Percentiles rank a stretch among this genome's conserved stretches.
phyloP scores from a whole-genome alignment of 2,888 invertebrate species.

The Sisyra nigra region DNA sequence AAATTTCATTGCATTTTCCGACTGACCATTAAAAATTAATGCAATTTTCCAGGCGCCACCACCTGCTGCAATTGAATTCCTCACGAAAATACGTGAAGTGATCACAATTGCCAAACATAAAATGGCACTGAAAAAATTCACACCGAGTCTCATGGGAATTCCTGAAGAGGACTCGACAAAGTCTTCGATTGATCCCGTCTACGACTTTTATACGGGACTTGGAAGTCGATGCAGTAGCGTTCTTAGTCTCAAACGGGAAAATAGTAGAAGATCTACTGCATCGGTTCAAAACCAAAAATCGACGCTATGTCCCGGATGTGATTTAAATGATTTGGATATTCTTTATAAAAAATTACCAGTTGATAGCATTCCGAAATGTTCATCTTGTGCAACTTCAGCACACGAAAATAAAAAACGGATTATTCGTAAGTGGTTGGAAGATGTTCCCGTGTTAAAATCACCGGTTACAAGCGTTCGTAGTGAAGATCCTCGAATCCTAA shows the following conservation, averaged over 20 bases:
- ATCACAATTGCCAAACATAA: conserved; percentile 80
- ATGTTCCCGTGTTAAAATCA: conserved; percentile 36
- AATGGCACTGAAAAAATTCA: conserved; percentile 66
- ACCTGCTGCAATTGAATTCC: conserved; percentile 76
- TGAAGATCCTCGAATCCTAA: conserved; percentile 7
- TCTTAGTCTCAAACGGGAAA: conserved; percentile 42
- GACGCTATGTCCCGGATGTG: conserved; percentile 6
- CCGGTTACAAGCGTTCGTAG: conserved; percentile 6
- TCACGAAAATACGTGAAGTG: conserved; percentile 78
- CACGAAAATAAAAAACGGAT: conserved; percentile 57
- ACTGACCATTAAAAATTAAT: background rate
- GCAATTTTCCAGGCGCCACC: conserved; percentile 64
- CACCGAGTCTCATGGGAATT: conserved; percentile 62
- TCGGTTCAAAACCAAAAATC: no score
- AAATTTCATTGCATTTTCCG: no score
- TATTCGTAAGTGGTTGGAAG: conserved; percentile 60
- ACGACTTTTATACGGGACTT: conserved; percentile 23
- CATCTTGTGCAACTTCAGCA: conserved; percentile 32
- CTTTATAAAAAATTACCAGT: conserved; percentile 27
- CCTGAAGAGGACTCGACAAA: conserved; percentile 57
- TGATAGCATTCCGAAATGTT: conserved; percentile 30
- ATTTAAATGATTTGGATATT: conserved; percentile 15
- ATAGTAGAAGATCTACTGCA: conserved; percentile 35
- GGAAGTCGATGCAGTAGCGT: conserved; percentile 36
- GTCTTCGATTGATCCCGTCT: conserved; percentile 29